A percentile compares a stretch with the other conserved stretches of the same genome.
phyloP scores from a whole-genome alignment of 2,797 vertebrate species.

The Lacerta viridis region DNA sequence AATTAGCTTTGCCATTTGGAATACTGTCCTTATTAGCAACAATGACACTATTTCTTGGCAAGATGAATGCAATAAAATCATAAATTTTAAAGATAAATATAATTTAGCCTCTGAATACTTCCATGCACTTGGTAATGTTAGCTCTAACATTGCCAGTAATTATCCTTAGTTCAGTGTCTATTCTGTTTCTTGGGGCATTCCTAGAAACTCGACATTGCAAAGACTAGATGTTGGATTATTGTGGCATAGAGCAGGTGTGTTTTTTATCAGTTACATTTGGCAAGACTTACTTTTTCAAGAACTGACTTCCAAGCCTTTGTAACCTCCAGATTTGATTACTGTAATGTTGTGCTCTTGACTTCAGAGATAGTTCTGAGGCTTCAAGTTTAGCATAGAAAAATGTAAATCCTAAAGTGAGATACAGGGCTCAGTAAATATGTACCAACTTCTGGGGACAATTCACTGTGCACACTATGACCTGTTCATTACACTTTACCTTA shows the following conservation, averaged over 20 bases:
- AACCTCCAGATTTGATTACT: neutral
- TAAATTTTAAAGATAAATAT: constrained; percentile 11
- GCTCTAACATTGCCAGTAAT: constrained; percentile 3
- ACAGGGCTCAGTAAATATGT: neutral
- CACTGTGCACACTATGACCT: neutral
- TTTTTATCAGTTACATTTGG: neutral
- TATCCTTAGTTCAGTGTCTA: neutral
- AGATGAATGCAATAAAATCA: constrained; percentile 52
- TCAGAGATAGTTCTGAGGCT: neutral
- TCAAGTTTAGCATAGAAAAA: neutral
- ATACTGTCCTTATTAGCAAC: constrained; percentile 49
- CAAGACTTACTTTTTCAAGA: neutral
- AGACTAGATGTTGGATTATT: neutral
- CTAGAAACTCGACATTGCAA: neutral
- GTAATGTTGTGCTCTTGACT: neutral
- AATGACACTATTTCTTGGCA: constrained; percentile 49
- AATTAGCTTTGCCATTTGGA: constrained; percentile 42
- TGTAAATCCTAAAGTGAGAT: neutral
- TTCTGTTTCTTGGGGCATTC: neutral
- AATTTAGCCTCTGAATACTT: constrained; percentile 5
- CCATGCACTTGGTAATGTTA: neutral
- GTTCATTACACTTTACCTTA: neutral
- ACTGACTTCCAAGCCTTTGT: neutral
- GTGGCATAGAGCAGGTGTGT: neutral
- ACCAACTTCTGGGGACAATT: neutral